Base-by-base conservation (phyloP, 2,888 invertebrate species). In the Galeopsomyia nigrocyanea region DNA sequence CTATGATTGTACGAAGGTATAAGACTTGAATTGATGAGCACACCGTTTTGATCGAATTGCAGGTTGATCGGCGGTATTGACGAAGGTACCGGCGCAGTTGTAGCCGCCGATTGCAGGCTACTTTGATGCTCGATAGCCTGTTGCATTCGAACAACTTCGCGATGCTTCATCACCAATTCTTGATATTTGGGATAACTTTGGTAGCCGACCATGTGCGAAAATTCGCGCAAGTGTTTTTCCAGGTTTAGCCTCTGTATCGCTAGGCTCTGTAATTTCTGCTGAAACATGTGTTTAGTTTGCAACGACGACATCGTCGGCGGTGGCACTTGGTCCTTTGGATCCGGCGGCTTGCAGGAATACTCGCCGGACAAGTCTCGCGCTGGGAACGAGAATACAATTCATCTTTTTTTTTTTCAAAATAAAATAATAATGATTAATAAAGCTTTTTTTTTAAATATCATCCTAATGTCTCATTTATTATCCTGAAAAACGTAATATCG, bases 21-120 rank as follows among this genome's bases (percentile, higher is more conserved):
- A 50, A 82, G 82, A 60, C 76, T 84, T 0, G 86, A 82, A 71
- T 86, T 86, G 7, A 86, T 83, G n/a, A 86, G 61, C 31, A 83
- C 77, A 0, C 86, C 86, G 60, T 86, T 85, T 16, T 85, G 86
- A 77, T 86, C 86, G 19, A 85, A 86, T 67, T 86, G 86, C 5
- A 86, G 75, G 77, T 85, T 86, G 22, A 86, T 85, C 7, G 86
- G 82, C 1, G 83, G 79, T 19, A 83, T 77, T 1, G 77, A 58
- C 6, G 76, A 68, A 1, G 68, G 39, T 0, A 68, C 67, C 13
- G 49, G 50, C 16, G 53, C 31, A 6, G 53, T n/a, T 0, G 17
- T 31, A 16, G 57, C 46, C 16, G 79, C 71, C 58, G 82, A 83
- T 65, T 84, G 86, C 2, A 83, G 71, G 1, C 78, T 74, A 66